A percentile compares a stretch with the other conserved stretches of the same genome.
Conservation (phyloP, 2,888 invertebrate species). For the Meandrusa payeni region DNA sequence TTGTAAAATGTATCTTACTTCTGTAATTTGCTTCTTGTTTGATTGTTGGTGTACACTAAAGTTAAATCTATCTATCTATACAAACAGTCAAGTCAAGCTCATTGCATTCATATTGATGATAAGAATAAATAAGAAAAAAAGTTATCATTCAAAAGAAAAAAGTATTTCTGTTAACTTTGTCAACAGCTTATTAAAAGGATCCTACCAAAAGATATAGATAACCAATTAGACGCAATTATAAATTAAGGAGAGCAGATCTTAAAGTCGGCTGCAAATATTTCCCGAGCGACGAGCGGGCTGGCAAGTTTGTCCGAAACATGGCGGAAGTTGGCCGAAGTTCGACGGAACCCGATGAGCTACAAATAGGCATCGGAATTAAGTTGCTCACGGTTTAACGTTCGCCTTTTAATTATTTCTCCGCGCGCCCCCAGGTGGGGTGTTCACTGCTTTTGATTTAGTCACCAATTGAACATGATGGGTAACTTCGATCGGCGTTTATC, state of each 20-base stretch:
- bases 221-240: constrained; percentile 72
- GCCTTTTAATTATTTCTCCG: constrained; percentile 77
- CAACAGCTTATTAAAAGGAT: constrained; percentile 11
- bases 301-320: constrained; percentile 36
- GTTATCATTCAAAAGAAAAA: too few species aligned
- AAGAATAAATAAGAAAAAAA: too few species aligned
- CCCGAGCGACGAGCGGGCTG: constrained; percentile 60
- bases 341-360: constrained; percentile 53
- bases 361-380: constrained; percentile 77
- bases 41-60: too few species aligned
- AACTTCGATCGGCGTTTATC: constrained; percentile 8
- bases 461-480: constrained; percentile 13
- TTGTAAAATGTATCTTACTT: too few species aligned
- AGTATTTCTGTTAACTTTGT: too few species aligned
- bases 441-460: constrained; percentile 36
- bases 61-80: too few species aligned
- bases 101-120: too few species aligned
- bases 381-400: constrained; percentile 66
- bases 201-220: constrained; percentile 37
- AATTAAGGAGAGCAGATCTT: constrained; percentile 60
- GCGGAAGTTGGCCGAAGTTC: constrained; percentile 49
- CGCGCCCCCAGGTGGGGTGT: constrained; percentile 55
- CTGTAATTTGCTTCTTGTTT: too few species aligned
- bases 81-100: too few species aligned
- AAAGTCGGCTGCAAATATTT: constrained; percentile 69